Conservation (phyloP, 2,113 vertebrate genomes). For the Otolemur garnettii region DNA sequence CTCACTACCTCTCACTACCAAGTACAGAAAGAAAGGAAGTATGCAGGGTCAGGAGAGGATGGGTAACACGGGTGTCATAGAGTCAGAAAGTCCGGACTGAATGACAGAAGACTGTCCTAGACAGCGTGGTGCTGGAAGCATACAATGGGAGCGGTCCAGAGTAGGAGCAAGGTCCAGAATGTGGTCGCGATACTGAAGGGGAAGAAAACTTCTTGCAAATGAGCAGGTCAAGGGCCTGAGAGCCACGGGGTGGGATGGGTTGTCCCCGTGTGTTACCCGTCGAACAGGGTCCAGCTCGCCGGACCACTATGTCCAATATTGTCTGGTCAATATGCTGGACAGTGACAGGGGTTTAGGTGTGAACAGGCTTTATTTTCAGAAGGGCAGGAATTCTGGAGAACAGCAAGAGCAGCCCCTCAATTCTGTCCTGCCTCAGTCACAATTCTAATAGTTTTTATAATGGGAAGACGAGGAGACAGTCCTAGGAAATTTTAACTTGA, state of each 20-base stretch:
- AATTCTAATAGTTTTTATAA: too few relatives aligned
- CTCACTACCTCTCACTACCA: not conserved
- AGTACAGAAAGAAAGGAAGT: not conserved
- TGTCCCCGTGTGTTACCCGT: not conserved
- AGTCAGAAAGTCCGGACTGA: not conserved
- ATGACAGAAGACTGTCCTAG: not conserved
- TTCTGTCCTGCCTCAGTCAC: too few relatives aligned
- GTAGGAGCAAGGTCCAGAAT: not conserved
- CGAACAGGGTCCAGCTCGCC: too few relatives aligned
- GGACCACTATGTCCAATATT: too few relatives aligned
- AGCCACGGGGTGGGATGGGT: accelerated
- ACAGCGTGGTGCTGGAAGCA: not conserved
- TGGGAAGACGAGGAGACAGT: too few relatives aligned
- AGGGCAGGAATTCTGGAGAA: too few relatives aligned
- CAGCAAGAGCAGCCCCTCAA: too few relatives aligned
- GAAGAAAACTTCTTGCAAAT: not conserved
- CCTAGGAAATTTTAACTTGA: too few relatives aligned
- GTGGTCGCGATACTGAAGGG: not conserved
- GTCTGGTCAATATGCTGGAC: too few relatives aligned
- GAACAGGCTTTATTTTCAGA: too few relatives aligned
- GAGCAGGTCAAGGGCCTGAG: not conserved
- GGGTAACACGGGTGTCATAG: not conserved
- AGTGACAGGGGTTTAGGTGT: too few relatives aligned
- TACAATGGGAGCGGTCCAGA: not conserved
- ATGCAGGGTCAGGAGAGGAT: not conserved